Evolutionary conservation across 2,113 vertebrate species (phyloP), one percentile per base, ranked within the genome.

Genomic region (Bubalus kerabau): DNA sequence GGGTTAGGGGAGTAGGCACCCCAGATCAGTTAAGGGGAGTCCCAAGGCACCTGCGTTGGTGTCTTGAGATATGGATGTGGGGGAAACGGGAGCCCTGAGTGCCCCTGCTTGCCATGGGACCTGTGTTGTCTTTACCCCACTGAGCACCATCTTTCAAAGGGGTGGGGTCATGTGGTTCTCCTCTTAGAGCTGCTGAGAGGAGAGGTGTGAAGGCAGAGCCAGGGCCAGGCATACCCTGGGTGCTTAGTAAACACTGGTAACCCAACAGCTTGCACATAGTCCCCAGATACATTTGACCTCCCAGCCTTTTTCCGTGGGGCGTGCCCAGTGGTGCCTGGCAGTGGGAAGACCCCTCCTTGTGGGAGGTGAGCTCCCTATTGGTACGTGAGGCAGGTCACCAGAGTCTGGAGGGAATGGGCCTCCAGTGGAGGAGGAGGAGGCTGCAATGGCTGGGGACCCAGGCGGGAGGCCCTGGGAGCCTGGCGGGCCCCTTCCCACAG

Each of bases 191-290:
- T 26, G 48, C 64, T 54, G 23, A 24, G 43, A 74, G 59, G 54
- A 23, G 24, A 23, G 48, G 11, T 17, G 9, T 30, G 28, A 60
- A 54, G n/a, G 30, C 24, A 16, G 78, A 62, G 76, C 67, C 13
- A 2, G 12, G 3, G 1, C 60, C 36, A 6, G 86, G 24, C 30
- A 23, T 11, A 46, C 36, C 9, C 30, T 14, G 6, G 1, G 28
- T 2, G 16, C n/a, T 56, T 12, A 23, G 2, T 60, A 40, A 54
- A 5, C 3, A 3, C 10, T 8, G 52, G 30, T 7, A 23, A 32
- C 1, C 5, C 0, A 1, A 5, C 16, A 90, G 12, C 12, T n/a
- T 40, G 60, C 3, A 32, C 11, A 0, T 23, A 6, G 26, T 15
- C 43, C 17, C 48, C 94, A 80, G 60, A 87, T 5, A 8, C 1